These are phyloP conservation scores for Leucophenga maculata DNA, from an alignment of 2,888 invertebrate species.

Conservation along the genomic window DNA sequence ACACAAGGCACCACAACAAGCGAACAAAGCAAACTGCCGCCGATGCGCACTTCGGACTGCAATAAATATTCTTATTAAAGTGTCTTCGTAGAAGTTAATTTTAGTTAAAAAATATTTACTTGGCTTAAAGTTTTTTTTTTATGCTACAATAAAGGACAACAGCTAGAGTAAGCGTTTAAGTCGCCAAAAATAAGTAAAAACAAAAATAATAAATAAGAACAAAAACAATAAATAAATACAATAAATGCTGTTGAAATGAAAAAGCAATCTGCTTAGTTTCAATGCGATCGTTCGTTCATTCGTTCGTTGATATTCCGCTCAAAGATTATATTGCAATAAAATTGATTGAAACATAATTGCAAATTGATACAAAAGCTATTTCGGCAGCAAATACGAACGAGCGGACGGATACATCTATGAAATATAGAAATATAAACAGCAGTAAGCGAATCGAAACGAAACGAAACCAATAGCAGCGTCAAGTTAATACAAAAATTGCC, in stretches of 20 bases:
- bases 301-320: slow-evolving; percentile 15
- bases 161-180: not conserved
- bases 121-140: not conserved
- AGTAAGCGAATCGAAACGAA: too few relatives aligned
- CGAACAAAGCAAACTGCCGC: not conserved
- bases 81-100: not conserved
- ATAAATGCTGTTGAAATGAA: not conserved
- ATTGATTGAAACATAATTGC: slow-evolving; percentile 53
- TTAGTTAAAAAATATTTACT: too few relatives aligned
- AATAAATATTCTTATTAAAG: not conserved
- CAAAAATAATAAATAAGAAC: too few relatives aligned
- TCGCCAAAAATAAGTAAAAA: too few relatives aligned
- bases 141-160: not conserved
- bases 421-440: too few relatives aligned
- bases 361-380: slow-evolving; percentile 40
- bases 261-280: slow-evolving; percentile 6
- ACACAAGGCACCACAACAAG: not conserved
- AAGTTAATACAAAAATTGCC: not conserved
- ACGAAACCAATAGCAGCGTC: not conserved
- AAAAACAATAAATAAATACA: too few relatives aligned
- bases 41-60: not conserved
- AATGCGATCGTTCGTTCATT: not conserved
- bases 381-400: slow-evolving; percentile 15
- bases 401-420: not conserved
- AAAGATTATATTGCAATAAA: slow-evolving; percentile 40